Percentiles rank a stretch among this genome's conserved stretches.
Evolutionary conservation across 2,888 invertebrate genomes (phyloP).

Genomic region (Xiphydria camelus): DNA sequence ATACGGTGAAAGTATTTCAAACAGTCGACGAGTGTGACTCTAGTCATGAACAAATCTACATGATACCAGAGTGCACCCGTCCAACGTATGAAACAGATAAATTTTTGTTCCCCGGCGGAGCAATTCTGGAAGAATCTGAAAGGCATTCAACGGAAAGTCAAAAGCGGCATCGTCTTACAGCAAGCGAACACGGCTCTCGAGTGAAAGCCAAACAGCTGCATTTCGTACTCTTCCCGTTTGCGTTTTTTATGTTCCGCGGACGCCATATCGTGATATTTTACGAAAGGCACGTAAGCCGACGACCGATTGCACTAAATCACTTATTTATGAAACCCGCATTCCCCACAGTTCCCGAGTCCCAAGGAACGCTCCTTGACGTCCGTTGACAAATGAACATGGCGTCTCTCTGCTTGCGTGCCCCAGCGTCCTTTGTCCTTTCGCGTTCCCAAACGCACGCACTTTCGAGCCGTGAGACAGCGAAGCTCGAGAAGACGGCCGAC

Average conservation of each 20-base stretch:
- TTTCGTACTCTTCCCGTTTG: conserved; percentile 48
- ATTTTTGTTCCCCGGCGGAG: background rate
- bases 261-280: conserved; percentile 26
- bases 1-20: conserved; percentile 33
- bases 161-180: conserved; percentile 35
- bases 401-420: conserved; percentile 34
- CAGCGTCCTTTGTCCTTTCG: conserved; percentile 42
- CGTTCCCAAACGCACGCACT: conserved; percentile 25
- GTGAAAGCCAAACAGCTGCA: conserved; percentile 49
- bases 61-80: conserved; percentile 52
- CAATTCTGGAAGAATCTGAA: background rate
- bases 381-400: conserved; percentile 51
- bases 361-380: conserved; percentile 38
- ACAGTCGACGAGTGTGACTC: conserved; percentile 54
- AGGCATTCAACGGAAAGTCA: conserved; percentile 15
- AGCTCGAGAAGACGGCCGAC: too few species aligned
- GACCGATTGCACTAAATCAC: background rate
- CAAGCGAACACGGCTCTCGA: conserved; percentile 41
- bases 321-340: too few species aligned
- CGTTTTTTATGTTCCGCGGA: conserved; percentile 31
- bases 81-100: conserved; percentile 35
- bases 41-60: conserved; percentile 51
- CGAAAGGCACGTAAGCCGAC: background rate
- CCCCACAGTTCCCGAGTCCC: too few species aligned
- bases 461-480: too few species aligned